Evolutionary conservation across 1,140 invertebrate species (phyloP), one percentile per base, ranked within the genome.

Genomic region (Anastrepha ludens): DNA sequence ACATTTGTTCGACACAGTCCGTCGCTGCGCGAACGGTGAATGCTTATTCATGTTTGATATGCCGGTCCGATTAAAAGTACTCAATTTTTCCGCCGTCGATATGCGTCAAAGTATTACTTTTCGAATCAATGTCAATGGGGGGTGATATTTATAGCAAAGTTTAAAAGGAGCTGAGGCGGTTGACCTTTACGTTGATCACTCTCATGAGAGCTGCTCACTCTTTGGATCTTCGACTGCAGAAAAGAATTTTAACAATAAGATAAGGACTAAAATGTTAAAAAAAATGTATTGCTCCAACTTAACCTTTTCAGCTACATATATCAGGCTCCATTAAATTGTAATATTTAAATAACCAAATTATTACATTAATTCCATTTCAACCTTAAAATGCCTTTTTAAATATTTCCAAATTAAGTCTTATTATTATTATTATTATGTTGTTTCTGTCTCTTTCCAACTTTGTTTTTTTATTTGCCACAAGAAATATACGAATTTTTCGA

Each of bases 401-500:
- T 17, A 17, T 17, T 8, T 11, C 4, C 60, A 62, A 62, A 15
- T 4, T 13, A 62, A 6, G 17, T 41, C 29, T 29, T 29, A 29
- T 29, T 29, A 29, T 29, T 29, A 29, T 29, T 29, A 1, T 29
- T 29, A 29, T 29, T 1, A n/a, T n/a, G 29, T 29, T 29, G 6
- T 55, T 55, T 55, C 50, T 55, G 50, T 11, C 50, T 29, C 50
- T 8, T 55, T 55, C 11, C 50, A 55, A 55, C n/a, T 67, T 29
- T 65, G 20, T 9, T 70, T 44, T 70, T 44, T 44, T 70, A 39
- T 58, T 58, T 78, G 29, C 29, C 29, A 29, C n/a, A 78, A 50
- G 7, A 55, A 70, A 39, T 5, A 15, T 70, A 70, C 41, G 17
- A 50, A 81, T 47, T n/a, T 81, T 81, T 81, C 74, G 47, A 81